Conservation (phyloP, 2,888 invertebrate genomes). For the Peribatodes rhomboidaria region DNA sequence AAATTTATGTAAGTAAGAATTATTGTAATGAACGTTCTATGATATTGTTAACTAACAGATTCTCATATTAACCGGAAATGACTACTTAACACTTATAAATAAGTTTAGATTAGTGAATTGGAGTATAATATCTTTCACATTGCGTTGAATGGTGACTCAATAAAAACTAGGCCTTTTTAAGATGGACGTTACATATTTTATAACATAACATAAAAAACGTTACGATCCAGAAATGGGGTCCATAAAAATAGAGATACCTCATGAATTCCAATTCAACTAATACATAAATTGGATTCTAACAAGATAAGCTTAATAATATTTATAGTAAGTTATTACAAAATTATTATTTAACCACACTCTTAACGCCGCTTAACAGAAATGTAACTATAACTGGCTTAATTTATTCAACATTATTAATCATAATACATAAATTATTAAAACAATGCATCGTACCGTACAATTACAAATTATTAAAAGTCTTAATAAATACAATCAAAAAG, state of each 20-base stretch:
- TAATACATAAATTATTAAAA: constrained; percentile 13
- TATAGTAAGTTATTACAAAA: constrained; percentile 3
- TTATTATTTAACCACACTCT: background rate
- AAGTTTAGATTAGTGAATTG: constrained; percentile 8
- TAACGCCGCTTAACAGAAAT: background rate
- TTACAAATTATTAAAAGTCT: constrained; percentile 31
- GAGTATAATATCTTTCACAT: constrained; percentile 10
- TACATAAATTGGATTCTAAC: constrained; percentile 13
- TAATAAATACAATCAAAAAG: constrained; percentile 33
- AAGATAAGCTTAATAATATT: background rate
- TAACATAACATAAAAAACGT: constrained; percentile 38
- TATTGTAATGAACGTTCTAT: too few species aligned
- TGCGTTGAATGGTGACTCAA: constrained; percentile 20
- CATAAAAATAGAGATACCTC: constrained; percentile 27
- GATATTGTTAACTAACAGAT: too few species aligned
- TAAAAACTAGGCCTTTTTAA: constrained; percentile 29
- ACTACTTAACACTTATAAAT: background rate
- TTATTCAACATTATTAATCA: constrained; percentile 16
- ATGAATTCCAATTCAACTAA: constrained; percentile 29
- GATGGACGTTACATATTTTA: constrained; percentile 35
- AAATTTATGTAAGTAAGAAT: too few species aligned
- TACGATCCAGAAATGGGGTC: constrained; percentile 35
- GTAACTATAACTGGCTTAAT: background rate
- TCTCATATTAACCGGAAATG: too few species aligned
- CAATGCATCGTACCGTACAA: constrained; percentile 13